Conservation (phyloP, 2,888 invertebrate species). For the Athrips mouffetella region DNA sequence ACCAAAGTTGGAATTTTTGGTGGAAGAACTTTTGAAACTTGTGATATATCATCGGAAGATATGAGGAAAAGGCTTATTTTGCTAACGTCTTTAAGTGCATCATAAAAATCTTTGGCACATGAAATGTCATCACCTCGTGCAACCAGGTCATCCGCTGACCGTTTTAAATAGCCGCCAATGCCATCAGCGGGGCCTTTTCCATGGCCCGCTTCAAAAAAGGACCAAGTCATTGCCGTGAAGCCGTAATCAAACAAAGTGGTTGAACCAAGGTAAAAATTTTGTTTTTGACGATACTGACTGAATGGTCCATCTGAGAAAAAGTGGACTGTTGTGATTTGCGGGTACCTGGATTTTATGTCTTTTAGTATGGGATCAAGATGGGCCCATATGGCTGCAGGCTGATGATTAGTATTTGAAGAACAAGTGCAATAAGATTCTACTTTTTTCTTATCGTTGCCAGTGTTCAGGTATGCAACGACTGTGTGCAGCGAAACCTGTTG, state of each 20-base stretch:
- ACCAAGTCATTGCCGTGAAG: conserved; percentile 19
- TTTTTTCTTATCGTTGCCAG: conserved; percentile 16
- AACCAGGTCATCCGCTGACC: background rate
- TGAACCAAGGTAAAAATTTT: conserved; percentile 39
- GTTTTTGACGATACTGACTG: conserved; percentile 27
- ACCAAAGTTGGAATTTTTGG: background rate
- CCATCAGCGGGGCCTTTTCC: conserved; percentile 17
- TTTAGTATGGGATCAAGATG: conserved; percentile 38
- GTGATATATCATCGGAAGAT: background rate
- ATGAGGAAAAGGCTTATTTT: background rate
- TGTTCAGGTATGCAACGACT: conserved; percentile 35
- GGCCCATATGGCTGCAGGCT: conserved; percentile 47
- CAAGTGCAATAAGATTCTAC: conserved; percentile 33
- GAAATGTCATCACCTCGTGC: background rate
- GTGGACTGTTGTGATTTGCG: conserved; percentile 29
- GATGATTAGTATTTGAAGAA: conserved; percentile 38
- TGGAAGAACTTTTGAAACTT: background rate
- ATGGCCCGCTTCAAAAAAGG: conserved; percentile 20
- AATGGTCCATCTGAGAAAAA: conserved; percentile 44
- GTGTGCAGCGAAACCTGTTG: conserved; percentile 42
- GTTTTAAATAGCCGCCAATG: background rate
- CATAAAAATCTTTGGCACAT: background rate
- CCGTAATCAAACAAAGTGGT: conserved; percentile 22
- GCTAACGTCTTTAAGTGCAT: background rate
- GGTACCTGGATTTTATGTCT: conserved; percentile 15